Evolutionary conservation across 2,797 vertebrate genomes (phyloP).

Genomic region (Pterois miles): DNA sequence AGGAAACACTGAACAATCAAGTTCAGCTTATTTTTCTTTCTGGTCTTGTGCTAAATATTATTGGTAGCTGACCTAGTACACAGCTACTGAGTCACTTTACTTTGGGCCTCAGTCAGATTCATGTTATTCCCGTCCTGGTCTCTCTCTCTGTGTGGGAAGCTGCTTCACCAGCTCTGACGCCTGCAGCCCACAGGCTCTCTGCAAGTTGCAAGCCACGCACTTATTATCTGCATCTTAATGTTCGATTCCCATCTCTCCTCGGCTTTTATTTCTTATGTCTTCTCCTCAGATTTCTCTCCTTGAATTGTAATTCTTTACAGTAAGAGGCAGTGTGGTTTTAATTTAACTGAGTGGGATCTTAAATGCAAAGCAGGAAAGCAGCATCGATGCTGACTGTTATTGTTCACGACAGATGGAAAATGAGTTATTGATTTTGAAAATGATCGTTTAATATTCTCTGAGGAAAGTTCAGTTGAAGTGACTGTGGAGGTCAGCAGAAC

Average conservation of each 20-base stretch:
- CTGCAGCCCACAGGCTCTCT: slow-evolving; percentile 20
- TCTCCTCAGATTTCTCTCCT: background rate
- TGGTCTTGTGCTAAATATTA: slow-evolving; percentile 13
- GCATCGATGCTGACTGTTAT: background rate
- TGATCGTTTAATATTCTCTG: background rate
- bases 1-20: slow-evolving; percentile 8
- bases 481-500: background rate
- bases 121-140: slow-evolving; percentile 21
- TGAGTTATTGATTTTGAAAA: slow-evolving; percentile 27
- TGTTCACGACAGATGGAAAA: background rate
- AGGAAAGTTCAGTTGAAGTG: background rate
- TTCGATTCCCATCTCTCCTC: background rate
- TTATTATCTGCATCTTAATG: background rate
- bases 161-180: slow-evolving; percentile 6
- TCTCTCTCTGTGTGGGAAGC: slow-evolving; percentile 28
- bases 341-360: slow-evolving; percentile 11
- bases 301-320: background rate
- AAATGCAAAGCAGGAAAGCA: background rate
- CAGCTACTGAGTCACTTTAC: slow-evolving; percentile 28
- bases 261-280: background rate
- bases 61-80: slow-evolving; percentile 1
- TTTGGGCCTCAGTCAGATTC: slow-evolving; percentile 37
- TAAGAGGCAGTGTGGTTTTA: background rate
- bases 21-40: background rate
- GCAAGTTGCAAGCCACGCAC: background rate